Evolutionary conservation across 2,888 invertebrate species (phyloP).

Genomic region (Heliconius ethilla): DNA sequence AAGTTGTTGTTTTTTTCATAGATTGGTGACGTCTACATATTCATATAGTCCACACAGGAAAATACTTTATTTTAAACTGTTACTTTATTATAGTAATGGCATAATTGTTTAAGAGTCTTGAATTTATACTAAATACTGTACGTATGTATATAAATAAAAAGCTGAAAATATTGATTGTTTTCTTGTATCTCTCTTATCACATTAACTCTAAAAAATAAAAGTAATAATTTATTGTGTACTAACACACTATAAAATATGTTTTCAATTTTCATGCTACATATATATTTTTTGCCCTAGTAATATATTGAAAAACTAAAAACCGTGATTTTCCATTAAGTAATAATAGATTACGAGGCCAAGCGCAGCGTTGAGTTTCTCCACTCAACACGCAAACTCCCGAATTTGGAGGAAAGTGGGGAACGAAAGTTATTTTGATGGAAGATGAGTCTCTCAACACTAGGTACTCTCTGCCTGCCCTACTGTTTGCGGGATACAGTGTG

Average conservation of each 20-base stretch:
- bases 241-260: no score
- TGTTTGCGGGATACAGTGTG: neutral
- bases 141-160: constrained; percentile 7
- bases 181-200: neutral
- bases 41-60: neutral
- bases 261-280: no score
- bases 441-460: neutral
- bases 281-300: no score
- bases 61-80: neutral
- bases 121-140: neutral
- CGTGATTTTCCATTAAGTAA: no score
- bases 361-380: neutral
- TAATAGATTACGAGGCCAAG: no score
- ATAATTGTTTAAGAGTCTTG: neutral
- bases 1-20: neutral
- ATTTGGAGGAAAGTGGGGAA: neutral
- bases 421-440: neutral
- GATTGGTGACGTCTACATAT: neutral
- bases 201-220: neutral
- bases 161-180: neutral
- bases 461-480: neutral
- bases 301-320: no score
- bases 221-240: no score
- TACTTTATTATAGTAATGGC: neutral
- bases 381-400: neutral